These are phyloP conservation scores for Thaumatotibia leucotreta DNA, from an alignment of 1,140 invertebrate genomes.

Conservation along the genomic window DNA sequence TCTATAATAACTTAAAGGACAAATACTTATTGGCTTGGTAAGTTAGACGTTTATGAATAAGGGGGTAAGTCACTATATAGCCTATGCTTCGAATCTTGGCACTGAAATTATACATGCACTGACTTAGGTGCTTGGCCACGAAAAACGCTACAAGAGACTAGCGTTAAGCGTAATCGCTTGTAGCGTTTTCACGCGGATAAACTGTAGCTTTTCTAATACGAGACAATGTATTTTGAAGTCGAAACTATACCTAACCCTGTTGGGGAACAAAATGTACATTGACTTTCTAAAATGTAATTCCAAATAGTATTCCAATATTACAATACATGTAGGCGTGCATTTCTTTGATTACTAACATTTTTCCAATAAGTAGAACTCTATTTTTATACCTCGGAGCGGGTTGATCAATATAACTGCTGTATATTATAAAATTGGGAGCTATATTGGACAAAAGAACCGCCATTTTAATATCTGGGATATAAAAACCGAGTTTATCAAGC, in stretches of 20 bases:
- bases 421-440: too few species aligned
- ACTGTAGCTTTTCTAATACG: background rate
- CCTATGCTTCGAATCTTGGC: background rate
- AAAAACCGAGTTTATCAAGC: too few species aligned
- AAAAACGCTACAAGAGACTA: background rate
- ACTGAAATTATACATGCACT: background rate
- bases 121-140: background rate
- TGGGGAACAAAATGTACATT: background rate
- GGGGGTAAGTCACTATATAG: background rate
- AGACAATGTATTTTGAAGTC: background rate
- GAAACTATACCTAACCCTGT: too few species aligned
- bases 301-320: background rate
- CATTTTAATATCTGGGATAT: too few species aligned
- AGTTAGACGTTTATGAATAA: too few species aligned
- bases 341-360: background rate
- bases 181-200: background rate
- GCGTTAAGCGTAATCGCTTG: background rate
- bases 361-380: background rate
- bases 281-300: background rate
- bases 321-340: background rate
- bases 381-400: background rate
- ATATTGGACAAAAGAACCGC: too few species aligned
- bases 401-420: background rate
- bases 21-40: too few species aligned
- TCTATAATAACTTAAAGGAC: too few species aligned